These are phyloP conservation scores for Epizoanthus ramosus DNA, from an alignment of 92 coral and sea anemone genomes.

Conservation along the genomic window DNA sequence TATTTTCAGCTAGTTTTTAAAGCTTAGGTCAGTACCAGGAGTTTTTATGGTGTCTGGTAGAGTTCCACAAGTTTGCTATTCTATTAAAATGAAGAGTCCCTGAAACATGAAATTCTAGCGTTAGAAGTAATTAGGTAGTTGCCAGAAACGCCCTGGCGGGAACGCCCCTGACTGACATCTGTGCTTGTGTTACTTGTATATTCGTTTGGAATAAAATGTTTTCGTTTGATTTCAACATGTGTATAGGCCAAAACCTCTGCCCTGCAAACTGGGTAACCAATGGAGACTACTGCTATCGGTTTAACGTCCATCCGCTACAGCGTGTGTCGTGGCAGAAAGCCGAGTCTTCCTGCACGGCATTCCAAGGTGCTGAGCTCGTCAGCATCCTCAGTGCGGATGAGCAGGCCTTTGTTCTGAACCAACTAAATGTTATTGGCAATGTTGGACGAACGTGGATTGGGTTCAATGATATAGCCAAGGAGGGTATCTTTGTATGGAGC, in stretches of 20 bases:
- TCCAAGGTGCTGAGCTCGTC: conserved; percentile 65
- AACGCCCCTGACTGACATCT: too few species aligned
- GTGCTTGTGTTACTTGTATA: background rate
- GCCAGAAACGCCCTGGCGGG: too few species aligned
- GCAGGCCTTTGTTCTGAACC: conserved; percentile 60
- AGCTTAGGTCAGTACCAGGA: too few species aligned
- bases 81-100: too few species aligned
- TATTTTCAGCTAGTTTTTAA: too few species aligned
- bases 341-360: conserved; percentile 65
- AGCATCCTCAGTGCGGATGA: conserved; percentile 73
- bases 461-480: conserved; percentile 71
- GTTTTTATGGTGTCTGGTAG: too few species aligned
- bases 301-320: conserved; percentile 77
- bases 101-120: too few species aligned
- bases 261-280: conserved; percentile 84
- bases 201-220: too few species aligned
- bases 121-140: too few species aligned
- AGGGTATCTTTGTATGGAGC: conserved; percentile 81
- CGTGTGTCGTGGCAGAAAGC: conserved; percentile 72
- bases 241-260: conserved; percentile 81
- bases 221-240: background rate
- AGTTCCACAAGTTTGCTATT: too few species aligned
- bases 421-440: conserved; percentile 59
- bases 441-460: conserved; percentile 82
- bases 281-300: conserved; percentile 87